phyloP scores from a whole-genome alignment of 2,797 vertebrate species.

The Chaetophractus vellerosus region DNA sequence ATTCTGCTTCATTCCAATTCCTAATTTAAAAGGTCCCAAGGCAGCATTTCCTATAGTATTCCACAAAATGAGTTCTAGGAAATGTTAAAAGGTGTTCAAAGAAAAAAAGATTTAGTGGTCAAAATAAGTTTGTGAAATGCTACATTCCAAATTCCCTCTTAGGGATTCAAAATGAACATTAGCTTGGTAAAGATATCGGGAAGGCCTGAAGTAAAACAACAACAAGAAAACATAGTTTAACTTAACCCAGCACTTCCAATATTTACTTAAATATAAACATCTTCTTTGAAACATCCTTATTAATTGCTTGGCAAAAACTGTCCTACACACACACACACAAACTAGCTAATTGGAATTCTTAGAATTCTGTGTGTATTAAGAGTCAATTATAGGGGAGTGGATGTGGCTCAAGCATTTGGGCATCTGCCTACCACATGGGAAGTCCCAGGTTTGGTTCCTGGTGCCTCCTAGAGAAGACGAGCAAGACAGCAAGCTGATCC shows the following conservation, averaged over 20 bases:
- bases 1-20: neutral
- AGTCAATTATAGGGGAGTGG: neutral
- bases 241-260: constrained; percentile 2
- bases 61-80: neutral
- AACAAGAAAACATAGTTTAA: neutral
- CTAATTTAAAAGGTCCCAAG: neutral
- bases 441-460: no score
- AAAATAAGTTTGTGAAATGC: neutral
- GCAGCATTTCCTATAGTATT: neutral
- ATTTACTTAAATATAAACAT: neutral
- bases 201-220: neutral
- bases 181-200: neutral
- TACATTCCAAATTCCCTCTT: neutral
- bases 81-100: neutral
- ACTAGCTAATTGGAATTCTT: neutral
- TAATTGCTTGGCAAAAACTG: neutral
- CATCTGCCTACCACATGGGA: no score
- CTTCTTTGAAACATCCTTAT: neutral
- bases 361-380: constrained; percentile 25
- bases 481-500: no score
- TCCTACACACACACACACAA: neutral
- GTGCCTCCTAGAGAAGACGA: no score
- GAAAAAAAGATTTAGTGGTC: neutral
- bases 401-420: no score
- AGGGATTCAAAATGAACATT: neutral